Percentiles rank a stretch among this genome's conserved stretches.
phyloP scores from a whole-genome alignment of 2,888 invertebrate species.

The Pyrochroa serraticornis region DNA sequence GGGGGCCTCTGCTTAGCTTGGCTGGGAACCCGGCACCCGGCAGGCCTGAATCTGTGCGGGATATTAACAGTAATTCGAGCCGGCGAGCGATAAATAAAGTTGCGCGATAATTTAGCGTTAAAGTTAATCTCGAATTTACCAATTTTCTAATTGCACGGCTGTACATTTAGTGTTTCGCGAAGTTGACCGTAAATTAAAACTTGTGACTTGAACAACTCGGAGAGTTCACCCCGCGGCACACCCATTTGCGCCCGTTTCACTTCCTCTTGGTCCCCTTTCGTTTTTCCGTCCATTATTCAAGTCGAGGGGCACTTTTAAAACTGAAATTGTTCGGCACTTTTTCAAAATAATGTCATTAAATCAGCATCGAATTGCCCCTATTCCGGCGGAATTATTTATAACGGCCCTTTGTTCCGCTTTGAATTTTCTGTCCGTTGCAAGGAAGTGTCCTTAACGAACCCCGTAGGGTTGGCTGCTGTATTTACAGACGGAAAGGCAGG shows the following conservation, averaged over 20 bases:
- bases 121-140: slow-evolving; percentile 27
- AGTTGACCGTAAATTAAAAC: slow-evolving; percentile 49
- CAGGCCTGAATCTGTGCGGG: too few relatives aligned
- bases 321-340: slow-evolving; percentile 18
- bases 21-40: too few relatives aligned
- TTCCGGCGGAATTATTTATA: slow-evolving; percentile 5
- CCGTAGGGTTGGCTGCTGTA: too few relatives aligned
- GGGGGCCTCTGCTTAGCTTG: too few relatives aligned
- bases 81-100: slow-evolving; percentile 5
- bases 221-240: slow-evolving; percentile 28
- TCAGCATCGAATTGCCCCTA: slow-evolving; percentile 31
- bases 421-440: too few relatives aligned
- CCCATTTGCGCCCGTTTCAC: slow-evolving; percentile 27
- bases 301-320: neutral
- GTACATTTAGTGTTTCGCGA: slow-evolving; percentile 35
- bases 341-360: slow-evolving; percentile 39
- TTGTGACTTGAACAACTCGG: slow-evolving; percentile 44
- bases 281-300: slow-evolving; percentile 20
- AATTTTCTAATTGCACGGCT: slow-evolving; percentile 44
- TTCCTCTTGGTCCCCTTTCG: slow-evolving; percentile 12
- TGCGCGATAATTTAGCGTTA: slow-evolving; percentile 16
- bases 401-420: too few relatives aligned
- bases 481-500: too few relatives aligned
- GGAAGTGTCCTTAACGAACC: too few relatives aligned
- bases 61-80: too few relatives aligned